phyloP scores from a whole-genome alignment of 2,888 invertebrate genomes.

The Caenorhabditis zanzibari region DNA sequence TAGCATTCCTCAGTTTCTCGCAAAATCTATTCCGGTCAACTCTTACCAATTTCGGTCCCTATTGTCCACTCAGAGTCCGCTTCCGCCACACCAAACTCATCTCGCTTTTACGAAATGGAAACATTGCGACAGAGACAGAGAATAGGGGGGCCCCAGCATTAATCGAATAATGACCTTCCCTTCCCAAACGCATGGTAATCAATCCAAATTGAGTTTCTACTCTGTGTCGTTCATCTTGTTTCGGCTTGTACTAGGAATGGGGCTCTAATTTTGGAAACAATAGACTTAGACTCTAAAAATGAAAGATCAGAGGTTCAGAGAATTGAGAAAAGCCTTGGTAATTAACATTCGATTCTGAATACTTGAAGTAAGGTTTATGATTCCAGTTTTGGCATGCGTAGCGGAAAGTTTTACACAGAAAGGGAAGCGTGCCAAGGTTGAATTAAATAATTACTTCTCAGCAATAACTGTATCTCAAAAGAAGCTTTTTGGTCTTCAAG shows the following conservation, averaged over 20 bases:
- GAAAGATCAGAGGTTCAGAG: too few species aligned
- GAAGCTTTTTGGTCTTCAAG: too few species aligned
- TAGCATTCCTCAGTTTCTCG: not conserved
- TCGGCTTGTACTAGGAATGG: constrained; percentile 3
- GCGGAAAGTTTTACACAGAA: not conserved
- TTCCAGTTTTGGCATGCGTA: not conserved
- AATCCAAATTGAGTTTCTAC: constrained; percentile 69
- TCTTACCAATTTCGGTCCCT: constrained; percentile 35
- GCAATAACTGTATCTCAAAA: too few species aligned
- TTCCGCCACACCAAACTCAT: constrained; percentile 8
- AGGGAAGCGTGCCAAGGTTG: not conserved
- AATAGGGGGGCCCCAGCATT: constrained; percentile 44
- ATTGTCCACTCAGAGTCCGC: constrained; percentile 27
- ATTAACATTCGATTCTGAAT: too few species aligned
- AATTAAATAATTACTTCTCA: too few species aligned
- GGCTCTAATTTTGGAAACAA: constrained; percentile 56
- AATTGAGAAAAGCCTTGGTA: too few species aligned
- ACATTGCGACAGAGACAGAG: constrained; percentile 27
- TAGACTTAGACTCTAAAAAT: too few species aligned
- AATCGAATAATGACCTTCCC: constrained; percentile 66
- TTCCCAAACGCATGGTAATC: constrained; percentile 65
- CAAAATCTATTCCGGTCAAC: constrained; percentile 1
- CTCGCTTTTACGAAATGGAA: constrained; percentile 40
- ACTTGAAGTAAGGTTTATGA: not conserved
- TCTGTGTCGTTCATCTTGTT: constrained; percentile 28